These are phyloP conservation scores for Melanophora roralis DNA, from an alignment of 2,888 invertebrate genomes.

Conservation along the genomic window DNA sequence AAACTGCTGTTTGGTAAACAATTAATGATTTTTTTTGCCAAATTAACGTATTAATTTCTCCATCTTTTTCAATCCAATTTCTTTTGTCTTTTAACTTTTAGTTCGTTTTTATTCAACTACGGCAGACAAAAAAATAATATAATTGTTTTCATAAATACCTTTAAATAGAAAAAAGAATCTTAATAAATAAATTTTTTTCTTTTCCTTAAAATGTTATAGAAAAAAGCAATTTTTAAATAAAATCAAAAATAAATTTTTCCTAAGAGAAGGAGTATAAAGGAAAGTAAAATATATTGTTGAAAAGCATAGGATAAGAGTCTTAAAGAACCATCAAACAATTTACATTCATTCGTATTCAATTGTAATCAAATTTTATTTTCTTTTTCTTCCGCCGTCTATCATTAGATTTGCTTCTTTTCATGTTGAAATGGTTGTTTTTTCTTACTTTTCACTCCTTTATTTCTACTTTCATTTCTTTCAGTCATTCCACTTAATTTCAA, in stretches of 20 bases:
- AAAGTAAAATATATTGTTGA: constrained; percentile 21
- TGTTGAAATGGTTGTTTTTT: not conserved
- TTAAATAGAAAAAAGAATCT: constrained; percentile 19
- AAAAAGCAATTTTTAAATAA: constrained; percentile 19
- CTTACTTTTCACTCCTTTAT: not conserved
- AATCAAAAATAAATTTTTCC: constrained; percentile 33
- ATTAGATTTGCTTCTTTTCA: constrained; percentile 45
- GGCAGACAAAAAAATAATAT: not conserved
- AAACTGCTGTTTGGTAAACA: too few relatives aligned
- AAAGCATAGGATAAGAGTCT: constrained; percentile 51
- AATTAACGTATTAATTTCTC: too few relatives aligned
- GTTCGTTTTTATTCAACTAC: too few relatives aligned
- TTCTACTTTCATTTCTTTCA: not conserved
- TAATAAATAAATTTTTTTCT: constrained; percentile 16
- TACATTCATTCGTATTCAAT: constrained; percentile 65
- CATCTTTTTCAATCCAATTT: too few relatives aligned
- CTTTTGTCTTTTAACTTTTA: too few relatives aligned
- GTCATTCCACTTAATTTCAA: constrained; percentile 18
- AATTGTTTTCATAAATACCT: not conserved
- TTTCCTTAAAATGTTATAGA: constrained; percentile 9
- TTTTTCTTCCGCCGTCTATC: constrained; percentile 33
- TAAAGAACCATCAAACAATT: constrained; percentile 63
- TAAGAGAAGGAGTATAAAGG: not conserved
- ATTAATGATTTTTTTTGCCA: too few relatives aligned
- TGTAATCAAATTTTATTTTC: constrained; percentile 62